These are phyloP conservation scores for Dreissena rostriformis DNA, from an alignment of 1,140 invertebrate genomes.

Conservation along the genomic window DNA sequence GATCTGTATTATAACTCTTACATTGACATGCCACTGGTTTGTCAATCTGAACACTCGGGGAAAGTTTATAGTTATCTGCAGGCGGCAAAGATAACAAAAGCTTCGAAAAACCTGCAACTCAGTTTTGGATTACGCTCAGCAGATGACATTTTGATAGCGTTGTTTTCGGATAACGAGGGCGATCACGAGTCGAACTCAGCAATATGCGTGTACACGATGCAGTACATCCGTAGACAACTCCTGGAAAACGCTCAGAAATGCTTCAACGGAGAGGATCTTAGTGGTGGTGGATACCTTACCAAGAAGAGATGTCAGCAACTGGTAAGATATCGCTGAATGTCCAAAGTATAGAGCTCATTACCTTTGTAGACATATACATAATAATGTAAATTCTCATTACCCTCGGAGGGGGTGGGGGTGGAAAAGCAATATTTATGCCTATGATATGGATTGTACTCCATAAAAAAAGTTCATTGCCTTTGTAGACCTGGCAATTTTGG, in stretches of 20 bases:
- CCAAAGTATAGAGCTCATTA: no score
- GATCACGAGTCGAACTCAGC: slow-evolving; percentile 87
- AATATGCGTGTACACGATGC: slow-evolving; percentile 96
- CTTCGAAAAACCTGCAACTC: slow-evolving; percentile 94
- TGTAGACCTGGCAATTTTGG: no score
- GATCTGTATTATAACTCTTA: slow-evolving; percentile 95
- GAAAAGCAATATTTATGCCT: no score
- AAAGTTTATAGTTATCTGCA: slow-evolving; percentile 94
- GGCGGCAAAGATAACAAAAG: slow-evolving; percentile 95
- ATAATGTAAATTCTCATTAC: no score
- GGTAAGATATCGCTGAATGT: slow-evolving; percentile 13
- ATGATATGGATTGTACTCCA: no score
- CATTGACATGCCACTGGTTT: slow-evolving; percentile 97
- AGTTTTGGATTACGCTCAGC: slow-evolving; percentile 84
- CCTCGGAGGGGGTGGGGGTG: no score
- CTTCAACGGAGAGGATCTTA: slow-evolving; percentile 88
- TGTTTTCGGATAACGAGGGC: slow-evolving; percentile 90
- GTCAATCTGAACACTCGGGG: slow-evolving; percentile 85
- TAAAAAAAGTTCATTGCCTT: no score
- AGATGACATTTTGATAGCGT: slow-evolving; percentile 92
- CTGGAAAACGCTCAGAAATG: slow-evolving; percentile 98
- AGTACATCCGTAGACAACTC: slow-evolving; percentile 96
- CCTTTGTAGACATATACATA: no score
- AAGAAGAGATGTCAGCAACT: slow-evolving; percentile 48
- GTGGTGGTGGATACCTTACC: slow-evolving; percentile 67